Percentiles rank a stretch among this genome's conserved stretches.
phyloP scores from a whole-genome alignment of 2,113 vertebrate species.

The Pterophyllum scalare region DNA sequence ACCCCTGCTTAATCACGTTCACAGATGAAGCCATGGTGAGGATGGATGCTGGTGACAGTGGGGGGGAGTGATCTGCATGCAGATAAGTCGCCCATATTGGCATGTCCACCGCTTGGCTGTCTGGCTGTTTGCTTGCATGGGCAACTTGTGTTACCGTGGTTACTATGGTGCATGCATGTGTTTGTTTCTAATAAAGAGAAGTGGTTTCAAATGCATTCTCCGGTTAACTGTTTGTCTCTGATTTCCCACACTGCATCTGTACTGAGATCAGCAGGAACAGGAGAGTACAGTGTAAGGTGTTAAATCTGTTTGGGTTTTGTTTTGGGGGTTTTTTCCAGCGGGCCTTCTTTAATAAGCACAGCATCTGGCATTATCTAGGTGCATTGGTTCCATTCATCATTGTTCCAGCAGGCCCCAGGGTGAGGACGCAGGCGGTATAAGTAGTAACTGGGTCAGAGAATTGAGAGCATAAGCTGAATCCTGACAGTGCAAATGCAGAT shows the following conservation, averaged over 20 bases:
- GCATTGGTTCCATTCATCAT: conserved; percentile 60
- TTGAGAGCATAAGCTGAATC: conserved; percentile 46
- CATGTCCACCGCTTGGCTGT: conserved; percentile 28
- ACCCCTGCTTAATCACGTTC: not conserved
- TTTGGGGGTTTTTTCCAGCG: not conserved
- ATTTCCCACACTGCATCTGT: not conserved
- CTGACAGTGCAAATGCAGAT: conserved; percentile 39
- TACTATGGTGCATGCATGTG: not conserved
- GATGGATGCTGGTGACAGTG: conserved; percentile 16
- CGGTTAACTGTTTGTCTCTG: not conserved
- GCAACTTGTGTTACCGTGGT: conserved; percentile 22
- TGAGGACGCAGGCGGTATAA: conserved; percentile 42
- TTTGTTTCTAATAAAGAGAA: not conserved
- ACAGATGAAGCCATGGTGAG: not conserved
- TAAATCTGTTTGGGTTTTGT: not conserved
- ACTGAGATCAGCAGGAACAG: not conserved
- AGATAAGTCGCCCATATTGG: conserved; percentile 12
- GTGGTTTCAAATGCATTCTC: not conserved
- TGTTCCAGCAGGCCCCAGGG: conserved; percentile 1
- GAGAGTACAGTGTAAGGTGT: not conserved
- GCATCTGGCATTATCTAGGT: conserved; percentile 37
- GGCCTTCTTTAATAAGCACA: conserved; percentile 7
- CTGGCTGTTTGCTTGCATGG: conserved; percentile 48
- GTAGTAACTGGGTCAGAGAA: conserved; percentile 71
- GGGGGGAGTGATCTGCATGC: conserved; percentile 35